These are phyloP conservation scores for Lathamus discolor DNA, from an alignment of 2,113 vertebrate genomes.

Conservation along the genomic window DNA sequence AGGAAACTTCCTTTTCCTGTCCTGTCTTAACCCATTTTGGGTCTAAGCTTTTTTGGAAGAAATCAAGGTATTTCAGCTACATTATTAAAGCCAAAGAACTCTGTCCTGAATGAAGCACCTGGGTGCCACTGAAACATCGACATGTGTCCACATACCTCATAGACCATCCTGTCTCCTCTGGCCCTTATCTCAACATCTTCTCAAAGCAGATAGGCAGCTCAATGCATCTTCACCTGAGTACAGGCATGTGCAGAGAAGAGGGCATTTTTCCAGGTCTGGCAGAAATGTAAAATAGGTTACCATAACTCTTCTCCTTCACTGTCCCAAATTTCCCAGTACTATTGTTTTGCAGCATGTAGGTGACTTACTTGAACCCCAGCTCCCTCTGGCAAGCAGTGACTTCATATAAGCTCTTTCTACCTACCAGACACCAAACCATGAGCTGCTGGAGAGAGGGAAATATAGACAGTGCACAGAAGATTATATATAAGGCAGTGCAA, in stretches of 20 bases:
- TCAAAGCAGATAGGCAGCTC: neutral
- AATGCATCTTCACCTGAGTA: neutral
- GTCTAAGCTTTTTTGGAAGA: neutral
- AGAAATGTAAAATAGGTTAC: neutral
- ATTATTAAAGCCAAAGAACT: neutral
- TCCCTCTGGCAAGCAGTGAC: neutral
- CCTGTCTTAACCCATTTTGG: neutral
- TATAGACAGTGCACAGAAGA: neutral
- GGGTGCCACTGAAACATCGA: neutral
- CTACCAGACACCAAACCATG: neutral
- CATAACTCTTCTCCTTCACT: neutral
- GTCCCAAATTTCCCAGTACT: neutral
- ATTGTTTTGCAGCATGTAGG: neutral
- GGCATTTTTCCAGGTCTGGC: neutral
- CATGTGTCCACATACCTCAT: neutral
- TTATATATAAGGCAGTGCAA: rapidly evolving
- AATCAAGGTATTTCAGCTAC: neutral
- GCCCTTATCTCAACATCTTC: neutral
- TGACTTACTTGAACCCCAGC: rapidly evolving
- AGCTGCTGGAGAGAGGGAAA: neutral
- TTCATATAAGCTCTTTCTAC: neutral
- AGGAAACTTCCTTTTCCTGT: neutral
- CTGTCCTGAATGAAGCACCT: neutral
- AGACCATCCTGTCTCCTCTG: neutral
- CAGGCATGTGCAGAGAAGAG: neutral